phyloP scores from a whole-genome alignment of 2,113 vertebrate genomes.

The Hucho hucho region DNA sequence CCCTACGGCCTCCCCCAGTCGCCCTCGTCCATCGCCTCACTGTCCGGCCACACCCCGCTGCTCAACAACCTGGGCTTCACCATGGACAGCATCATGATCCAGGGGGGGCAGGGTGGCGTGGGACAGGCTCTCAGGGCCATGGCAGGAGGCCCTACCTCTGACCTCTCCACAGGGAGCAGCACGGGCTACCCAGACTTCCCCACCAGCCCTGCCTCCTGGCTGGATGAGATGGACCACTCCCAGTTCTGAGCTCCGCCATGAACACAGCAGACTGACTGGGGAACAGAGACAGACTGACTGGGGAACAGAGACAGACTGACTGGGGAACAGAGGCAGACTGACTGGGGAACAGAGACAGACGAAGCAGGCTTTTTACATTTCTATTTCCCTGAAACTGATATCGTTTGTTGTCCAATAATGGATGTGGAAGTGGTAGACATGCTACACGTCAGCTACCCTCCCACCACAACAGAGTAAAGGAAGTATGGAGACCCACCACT shows the following conservation, averaged over 20 bases:
- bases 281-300: slow-evolving; percentile 28
- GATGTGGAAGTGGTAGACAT: slow-evolving; percentile 41
- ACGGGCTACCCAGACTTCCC: slow-evolving; percentile 99
- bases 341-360: slow-evolving; percentile 30
- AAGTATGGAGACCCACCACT: neutral
- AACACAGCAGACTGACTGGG: slow-evolving; percentile 6
- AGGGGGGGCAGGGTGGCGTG: slow-evolving; percentile 82
- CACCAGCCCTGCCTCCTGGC: slow-evolving; percentile 96
- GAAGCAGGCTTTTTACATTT: slow-evolving; percentile 57
- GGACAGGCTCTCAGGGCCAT: slow-evolving; percentile 91
- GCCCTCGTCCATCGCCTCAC: slow-evolving; percentile 91
- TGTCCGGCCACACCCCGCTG: slow-evolving; percentile 90
- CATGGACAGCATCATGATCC: slow-evolving; percentile 84
- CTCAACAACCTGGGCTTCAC: slow-evolving; percentile 90
- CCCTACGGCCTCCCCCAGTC: slow-evolving; percentile 95
- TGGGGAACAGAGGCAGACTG: slow-evolving; percentile 12
- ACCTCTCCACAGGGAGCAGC: slow-evolving; percentile 97
- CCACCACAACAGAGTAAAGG: neutral
- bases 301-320: slow-evolving; percentile 18
- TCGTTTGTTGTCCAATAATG: slow-evolving; percentile 30
- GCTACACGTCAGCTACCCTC: neutral
- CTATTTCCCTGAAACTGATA: slow-evolving; percentile 43
- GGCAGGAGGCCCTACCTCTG: slow-evolving; percentile 93
- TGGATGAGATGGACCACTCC: slow-evolving; percentile 98
- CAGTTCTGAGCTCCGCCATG: slow-evolving; percentile 82